These are phyloP conservation scores for Stegodyphus dumicola DNA, from an alignment of 1,140 invertebrate genomes.

Conservation along the genomic window DNA sequence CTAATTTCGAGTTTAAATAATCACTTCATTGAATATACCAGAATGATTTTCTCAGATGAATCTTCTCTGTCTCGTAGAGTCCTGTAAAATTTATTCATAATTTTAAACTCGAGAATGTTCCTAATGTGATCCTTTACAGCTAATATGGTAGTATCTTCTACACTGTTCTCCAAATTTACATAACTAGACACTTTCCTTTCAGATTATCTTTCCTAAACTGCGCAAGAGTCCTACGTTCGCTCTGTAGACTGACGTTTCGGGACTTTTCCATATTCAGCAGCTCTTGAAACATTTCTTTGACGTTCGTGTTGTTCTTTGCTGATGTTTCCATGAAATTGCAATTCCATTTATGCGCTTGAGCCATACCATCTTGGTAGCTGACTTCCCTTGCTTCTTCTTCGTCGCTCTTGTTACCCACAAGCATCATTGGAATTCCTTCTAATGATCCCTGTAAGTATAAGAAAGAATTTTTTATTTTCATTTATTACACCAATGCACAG, in stretches of 20 bases:
- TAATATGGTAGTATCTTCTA: too few relatives aligned
- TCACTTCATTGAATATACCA: too few relatives aligned
- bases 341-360: constrained; percentile 76
- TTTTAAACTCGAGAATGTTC: too few relatives aligned
- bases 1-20: too few relatives aligned
- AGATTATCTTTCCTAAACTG: constrained; percentile 72
- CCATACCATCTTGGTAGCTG: constrained; percentile 80
- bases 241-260: constrained; percentile 85
- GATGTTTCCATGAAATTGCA: constrained; percentile 99
- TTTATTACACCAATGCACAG: too few relatives aligned
- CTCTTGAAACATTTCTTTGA: constrained; percentile 85
- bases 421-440: constrained; percentile 89
- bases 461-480: neutral
- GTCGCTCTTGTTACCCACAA: constrained; percentile 97
- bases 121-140: too few relatives aligned
- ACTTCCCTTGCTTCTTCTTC: constrained; percentile 91
- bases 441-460: constrained; percentile 66
- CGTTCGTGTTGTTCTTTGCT: constrained; percentile 98
- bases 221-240: constrained; percentile 76
- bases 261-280: constrained; percentile 96
- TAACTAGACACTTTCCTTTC: constrained; percentile 71
- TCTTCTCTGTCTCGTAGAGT: too few relatives aligned
- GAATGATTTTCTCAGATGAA: too few relatives aligned
- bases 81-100: too few relatives aligned
- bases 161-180: constrained; percentile 56